phyloP scores from a whole-genome alignment of 2,113 vertebrate species.

The Phrynocephalus versicolor region DNA sequence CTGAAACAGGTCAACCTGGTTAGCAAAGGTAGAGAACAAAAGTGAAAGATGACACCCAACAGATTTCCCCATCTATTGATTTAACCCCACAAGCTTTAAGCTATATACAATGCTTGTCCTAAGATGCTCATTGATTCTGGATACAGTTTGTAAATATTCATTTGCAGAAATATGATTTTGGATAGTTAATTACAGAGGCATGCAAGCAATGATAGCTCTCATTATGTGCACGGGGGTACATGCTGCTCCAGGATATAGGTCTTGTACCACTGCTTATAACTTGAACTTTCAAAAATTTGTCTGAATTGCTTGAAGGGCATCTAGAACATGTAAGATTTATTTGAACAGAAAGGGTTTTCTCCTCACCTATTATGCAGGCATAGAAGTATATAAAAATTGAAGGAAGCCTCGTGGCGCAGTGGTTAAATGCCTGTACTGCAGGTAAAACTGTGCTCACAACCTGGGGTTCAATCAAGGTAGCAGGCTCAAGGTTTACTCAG shows the following conservation, averaged over 20 bases:
- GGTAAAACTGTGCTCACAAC: no score
- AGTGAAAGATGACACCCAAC: background rate
- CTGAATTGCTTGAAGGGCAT: background rate
- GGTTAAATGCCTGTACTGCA: no score
- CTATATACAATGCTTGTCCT: background rate
- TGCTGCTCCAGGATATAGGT: background rate
- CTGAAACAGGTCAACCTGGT: background rate
- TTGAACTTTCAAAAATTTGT: background rate
- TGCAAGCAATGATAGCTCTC: constrained; percentile 1
- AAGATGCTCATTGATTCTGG: background rate
- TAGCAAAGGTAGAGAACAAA: constrained; percentile 8
- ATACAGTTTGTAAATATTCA: background rate
- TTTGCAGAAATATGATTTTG: background rate
- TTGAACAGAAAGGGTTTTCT: background rate
- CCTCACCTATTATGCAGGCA: background rate
- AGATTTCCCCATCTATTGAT: background rate
- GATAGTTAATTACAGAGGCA: background rate
- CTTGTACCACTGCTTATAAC: background rate
- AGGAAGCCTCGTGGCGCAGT: no score
- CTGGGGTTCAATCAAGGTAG: no score
- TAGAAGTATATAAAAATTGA: background rate
- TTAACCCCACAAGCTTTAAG: constrained; percentile 4
- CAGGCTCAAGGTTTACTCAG: no score
- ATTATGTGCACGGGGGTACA: background rate
- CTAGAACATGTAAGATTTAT: background rate